Evolutionary conservation across 2,888 invertebrate species (phyloP).

Genomic region (Trachelus iudaicus): DNA sequence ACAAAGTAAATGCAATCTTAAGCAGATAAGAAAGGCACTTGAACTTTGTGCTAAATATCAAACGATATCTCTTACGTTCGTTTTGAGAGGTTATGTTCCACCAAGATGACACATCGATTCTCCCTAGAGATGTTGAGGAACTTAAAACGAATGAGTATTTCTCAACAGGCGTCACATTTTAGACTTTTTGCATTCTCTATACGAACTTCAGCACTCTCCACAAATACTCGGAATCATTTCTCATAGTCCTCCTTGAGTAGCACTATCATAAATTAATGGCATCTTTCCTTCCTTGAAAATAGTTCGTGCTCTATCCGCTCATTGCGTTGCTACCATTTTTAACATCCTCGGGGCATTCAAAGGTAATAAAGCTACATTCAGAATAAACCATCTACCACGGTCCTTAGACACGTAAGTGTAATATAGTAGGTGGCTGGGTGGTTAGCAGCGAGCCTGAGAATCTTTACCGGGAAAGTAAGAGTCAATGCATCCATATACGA

Average conservation of each 20-base stretch:
- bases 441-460: background rate
- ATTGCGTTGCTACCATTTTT: background rate
- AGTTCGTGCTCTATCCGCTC: background rate
- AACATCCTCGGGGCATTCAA: background rate
- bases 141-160: background rate
- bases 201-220: background rate
- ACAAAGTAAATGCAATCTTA: constrained; percentile 24
- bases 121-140: background rate
- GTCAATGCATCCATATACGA: background rate
- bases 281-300: background rate
- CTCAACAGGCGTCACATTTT: background rate
- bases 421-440: background rate
- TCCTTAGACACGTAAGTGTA: background rate
- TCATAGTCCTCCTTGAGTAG: background rate
- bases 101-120: background rate
- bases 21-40: constrained; percentile 26
- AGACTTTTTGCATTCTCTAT: background rate
- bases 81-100: constrained; percentile 30
- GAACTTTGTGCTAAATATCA: constrained; percentile 34
- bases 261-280: background rate
- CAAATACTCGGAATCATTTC: background rate
- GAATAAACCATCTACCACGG: background rate
- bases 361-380: background rate
- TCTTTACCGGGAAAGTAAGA: background rate
- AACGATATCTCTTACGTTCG: constrained; percentile 27